Evolutionary conservation across 2,888 invertebrate species (phyloP), one percentile per base, ranked within the genome.

Genomic region (Tubiluchus corallicola): DNA sequence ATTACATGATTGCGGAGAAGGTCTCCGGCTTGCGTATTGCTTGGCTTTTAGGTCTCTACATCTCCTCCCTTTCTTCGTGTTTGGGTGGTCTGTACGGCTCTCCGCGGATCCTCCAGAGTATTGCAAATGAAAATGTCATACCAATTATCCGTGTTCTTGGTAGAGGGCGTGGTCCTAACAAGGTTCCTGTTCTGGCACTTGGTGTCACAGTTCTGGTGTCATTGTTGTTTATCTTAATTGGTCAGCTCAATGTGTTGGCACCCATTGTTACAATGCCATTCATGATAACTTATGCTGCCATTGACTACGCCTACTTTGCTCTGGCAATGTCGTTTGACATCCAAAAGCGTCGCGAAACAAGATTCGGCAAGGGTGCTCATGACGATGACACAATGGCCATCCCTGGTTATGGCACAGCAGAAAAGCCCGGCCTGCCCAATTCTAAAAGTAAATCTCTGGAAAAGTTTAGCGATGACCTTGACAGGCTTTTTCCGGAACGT

Each of bases 211-310:
- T 88, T 20, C 65, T 76, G 51, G 80, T 92, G 47, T 87, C 88
- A 4, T 74, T 92, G 45, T 73, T 83, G 20, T 94, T 94, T 67
- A 85, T 94, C 55, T 74, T 90, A 52, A 77, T 88, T 45, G 92
- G 92, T 16, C 79, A 87, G 61, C 87, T 92, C 52, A 94, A 94
- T 68, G 80, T 82, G 45, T 72, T 94, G 47, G 94, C 90, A 44
- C 92, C 92, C 47, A 83, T 96, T 49, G 92, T 94, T 50, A 92
- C 94, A 18, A 92, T 94, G 81, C 90, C 94, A 48, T 96, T 90
- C 68, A 73, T 96, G 58, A 56, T 94, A 59, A 92, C 92, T 3
- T 96, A 94, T 60, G 88, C 90, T 48, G 82, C 84, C 59, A 82
- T 94, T 59, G 88, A 92, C 68, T 96, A 94, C 65, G 81, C 92